Base-by-base conservation (phyloP, 2,113 vertebrate genomes). In the Platycercus adscitus region DNA sequence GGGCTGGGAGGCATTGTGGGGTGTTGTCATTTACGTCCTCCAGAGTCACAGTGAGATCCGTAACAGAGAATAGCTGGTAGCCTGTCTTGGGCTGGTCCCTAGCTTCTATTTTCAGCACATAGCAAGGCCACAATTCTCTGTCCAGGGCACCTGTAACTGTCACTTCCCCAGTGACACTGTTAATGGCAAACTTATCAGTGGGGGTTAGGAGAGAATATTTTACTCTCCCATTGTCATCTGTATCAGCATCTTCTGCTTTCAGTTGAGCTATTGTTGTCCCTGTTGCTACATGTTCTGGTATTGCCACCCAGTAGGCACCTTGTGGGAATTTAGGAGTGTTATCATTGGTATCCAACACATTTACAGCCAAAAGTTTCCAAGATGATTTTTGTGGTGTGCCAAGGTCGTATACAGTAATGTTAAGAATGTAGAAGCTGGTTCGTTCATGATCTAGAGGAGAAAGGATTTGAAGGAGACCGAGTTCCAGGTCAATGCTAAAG, bases 1-100 rank as follows among this genome's bases (percentile, higher is more conserved):
- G 39, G 64, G 97, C 98, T 53, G 98, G 98, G 56, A 98, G 91
- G 91, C 99, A 99, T 50, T 98, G 98, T 2, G 99, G 99, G 26
- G 98, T 97, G 88, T 99, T 99, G 97, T 99, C 99, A 37, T 99
- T 99, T 28, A 98, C 86, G 82, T 99, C 99, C 88, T 99, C 98
- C 81, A 99, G 90, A 33, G 98, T 98, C 69, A 99, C 97, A 26
- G 98, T 89, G 11, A 99, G 96, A 87, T 99, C 98, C 0, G 96
- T 87, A 17, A 97, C 77, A 4, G 99, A 98, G 95, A 98, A 99
- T 50, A 99, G 96, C 94, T 98, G 98, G 61, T 98, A 98, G 44
- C 98, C 97, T 6, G 86, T 95, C 81, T 91, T 98, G 41, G 99
- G 98, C 92, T 99, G 98, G 95, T 99, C 99, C 86, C 98, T 98